Evolutionary conservation across 2,113 vertebrate genomes (phyloP).

Genomic region (Lamprologus speciosus): DNA sequence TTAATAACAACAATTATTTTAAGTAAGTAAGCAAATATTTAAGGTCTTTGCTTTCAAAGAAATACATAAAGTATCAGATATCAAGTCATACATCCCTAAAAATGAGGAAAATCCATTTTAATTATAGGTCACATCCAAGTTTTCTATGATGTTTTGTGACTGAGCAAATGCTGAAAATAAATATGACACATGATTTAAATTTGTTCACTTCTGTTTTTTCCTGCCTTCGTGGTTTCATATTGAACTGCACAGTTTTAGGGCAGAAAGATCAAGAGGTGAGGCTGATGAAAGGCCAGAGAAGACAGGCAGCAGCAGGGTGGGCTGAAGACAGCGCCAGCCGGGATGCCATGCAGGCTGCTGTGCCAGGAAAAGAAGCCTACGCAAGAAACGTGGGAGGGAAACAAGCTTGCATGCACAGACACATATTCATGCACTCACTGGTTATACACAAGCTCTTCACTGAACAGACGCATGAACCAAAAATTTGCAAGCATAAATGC

Average conservation of each 20-base stretch:
- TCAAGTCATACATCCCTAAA: not conserved
- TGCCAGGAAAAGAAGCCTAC: slow-evolving; percentile 50
- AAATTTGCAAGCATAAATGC: not conserved
- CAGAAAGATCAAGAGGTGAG: slow-evolving; percentile 22
- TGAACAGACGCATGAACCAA: not conserved
- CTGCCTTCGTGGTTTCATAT: not conserved
- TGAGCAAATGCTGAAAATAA: not conserved
- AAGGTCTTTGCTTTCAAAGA: not conserved
- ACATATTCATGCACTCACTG: not conserved
- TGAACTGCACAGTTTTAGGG: not conserved
- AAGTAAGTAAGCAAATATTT: not conserved
- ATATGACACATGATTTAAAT: not conserved
- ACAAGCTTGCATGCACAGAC: not conserved
- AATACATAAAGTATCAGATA: not conserved
- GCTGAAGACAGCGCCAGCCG: slow-evolving; percentile 40
- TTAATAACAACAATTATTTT: not conserved
- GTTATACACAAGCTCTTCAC: not conserved
- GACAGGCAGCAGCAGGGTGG: slow-evolving; percentile 49
- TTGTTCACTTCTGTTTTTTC: not conserved
- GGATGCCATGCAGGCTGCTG: slow-evolving; percentile 54
- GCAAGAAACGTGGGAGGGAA: slow-evolving; percentile 4
- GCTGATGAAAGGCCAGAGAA: slow-evolving; percentile 5
- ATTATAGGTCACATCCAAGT: not conserved
- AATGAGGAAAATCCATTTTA: not conserved
- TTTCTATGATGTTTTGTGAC: not conserved